phyloP scores from a whole-genome alignment of 2,797 vertebrate species.

The Chelon auratus region DNA sequence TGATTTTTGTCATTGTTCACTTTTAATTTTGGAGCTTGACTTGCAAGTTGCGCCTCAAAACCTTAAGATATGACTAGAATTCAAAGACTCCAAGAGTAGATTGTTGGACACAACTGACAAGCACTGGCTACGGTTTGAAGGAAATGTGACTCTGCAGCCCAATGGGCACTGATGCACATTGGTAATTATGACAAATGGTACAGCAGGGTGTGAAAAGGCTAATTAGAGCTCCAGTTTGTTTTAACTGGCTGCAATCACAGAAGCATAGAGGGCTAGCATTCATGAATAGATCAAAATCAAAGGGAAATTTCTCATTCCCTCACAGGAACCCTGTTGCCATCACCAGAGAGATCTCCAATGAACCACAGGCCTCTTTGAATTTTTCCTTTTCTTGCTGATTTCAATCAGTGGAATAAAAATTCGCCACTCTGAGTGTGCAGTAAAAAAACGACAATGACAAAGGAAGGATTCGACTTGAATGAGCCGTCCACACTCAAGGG shows the following conservation, averaged over 20 bases:
- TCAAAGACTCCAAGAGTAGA: not conserved
- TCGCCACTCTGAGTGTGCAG: not conserved
- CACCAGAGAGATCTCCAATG: constrained; percentile 56
- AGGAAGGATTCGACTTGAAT: constrained; percentile 11
- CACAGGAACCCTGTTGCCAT: constrained; percentile 40
- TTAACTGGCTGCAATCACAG: constrained; percentile 44
- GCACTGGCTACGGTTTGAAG: not conserved
- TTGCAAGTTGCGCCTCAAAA: not conserved
- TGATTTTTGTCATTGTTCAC: too few species aligned
- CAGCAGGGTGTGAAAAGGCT: constrained; percentile 17
- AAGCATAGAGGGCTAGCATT: constrained; percentile 28
- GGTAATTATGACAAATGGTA: constrained; percentile 14
- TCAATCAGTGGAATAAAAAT: constrained; percentile 34
- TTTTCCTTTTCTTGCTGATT: constrained; percentile 42
- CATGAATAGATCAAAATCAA: constrained; percentile 53
- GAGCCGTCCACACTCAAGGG: not conserved
- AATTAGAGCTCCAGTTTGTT: constrained; percentile 42
- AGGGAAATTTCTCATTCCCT: constrained; percentile 35
- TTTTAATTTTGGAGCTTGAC: not conserved
- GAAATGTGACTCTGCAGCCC: constrained; percentile 17
- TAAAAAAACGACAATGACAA: constrained; percentile 13
- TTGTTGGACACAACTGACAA: not conserved
- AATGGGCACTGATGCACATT: constrained; percentile 20
- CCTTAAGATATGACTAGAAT: not conserved
- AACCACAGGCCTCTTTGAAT: constrained; percentile 19